Percentiles rank a stretch among this genome's conserved stretches.
These are phyloP conservation scores for Triplophysa dalaica DNA, from an alignment of 2,113 vertebrate genomes.

Conservation along the genomic window DNA sequence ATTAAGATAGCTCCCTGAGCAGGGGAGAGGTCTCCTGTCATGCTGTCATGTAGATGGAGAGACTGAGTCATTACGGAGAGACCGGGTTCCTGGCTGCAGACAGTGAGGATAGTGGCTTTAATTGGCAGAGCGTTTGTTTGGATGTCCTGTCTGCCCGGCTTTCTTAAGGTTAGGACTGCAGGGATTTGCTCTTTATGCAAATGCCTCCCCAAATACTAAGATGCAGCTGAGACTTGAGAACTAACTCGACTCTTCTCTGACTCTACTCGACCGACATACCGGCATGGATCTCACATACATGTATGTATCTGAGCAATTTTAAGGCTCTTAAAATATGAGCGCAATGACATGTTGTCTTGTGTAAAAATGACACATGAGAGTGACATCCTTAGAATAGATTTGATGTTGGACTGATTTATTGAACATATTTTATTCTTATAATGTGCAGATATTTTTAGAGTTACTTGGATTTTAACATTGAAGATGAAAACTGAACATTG, in stretches of 20 bases:
- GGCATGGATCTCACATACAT: constrained; percentile 16
- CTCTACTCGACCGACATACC: constrained; percentile 13
- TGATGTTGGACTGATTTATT: neutral
- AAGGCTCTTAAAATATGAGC: constrained; percentile 13
- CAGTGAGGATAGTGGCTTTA: constrained; percentile 53
- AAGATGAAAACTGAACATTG: neutral
- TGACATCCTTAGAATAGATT: neutral
- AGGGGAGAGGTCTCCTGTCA: constrained; percentile 56
- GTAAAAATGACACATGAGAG: constrained; percentile 12
- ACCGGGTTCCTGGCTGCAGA: constrained; percentile 47
- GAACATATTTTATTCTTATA: neutral
- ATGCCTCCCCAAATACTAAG: constrained; percentile 50
- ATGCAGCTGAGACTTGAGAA: constrained; percentile 46
- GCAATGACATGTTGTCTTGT: neutral
- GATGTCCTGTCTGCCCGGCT: constrained; percentile 45
- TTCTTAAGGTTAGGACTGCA: constrained; percentile 58
- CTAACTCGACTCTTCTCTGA: constrained; percentile 28
- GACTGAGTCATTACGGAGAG: constrained; percentile 54
- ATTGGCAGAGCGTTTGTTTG: constrained; percentile 60
- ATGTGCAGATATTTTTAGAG: neutral
- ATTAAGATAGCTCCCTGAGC: constrained; percentile 56
- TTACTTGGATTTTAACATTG: too few species aligned
- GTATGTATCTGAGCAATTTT: constrained; percentile 27
- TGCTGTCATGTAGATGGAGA: constrained; percentile 60
- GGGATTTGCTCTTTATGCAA: constrained; percentile 59